Base-by-base conservation (phyloP, 1,140 invertebrate genomes). In the Drosophila mauritiana region DNA sequence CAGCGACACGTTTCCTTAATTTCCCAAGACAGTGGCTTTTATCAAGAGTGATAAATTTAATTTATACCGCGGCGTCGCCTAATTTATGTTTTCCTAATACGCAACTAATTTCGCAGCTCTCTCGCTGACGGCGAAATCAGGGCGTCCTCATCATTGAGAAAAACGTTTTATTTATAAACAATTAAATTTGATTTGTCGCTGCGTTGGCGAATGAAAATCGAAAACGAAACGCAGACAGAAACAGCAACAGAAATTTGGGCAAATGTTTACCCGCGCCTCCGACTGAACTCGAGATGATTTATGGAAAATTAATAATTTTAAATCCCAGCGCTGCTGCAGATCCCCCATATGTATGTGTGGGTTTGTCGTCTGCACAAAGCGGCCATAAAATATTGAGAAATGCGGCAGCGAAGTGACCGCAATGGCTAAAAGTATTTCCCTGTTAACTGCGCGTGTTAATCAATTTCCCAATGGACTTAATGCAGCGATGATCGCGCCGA, bases 121-220 rank as follows among this genome's bases (percentile, higher is more conserved):
- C 36, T 36, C 5, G 49, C 15, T 51, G 25, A 34, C 48, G 17
- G 36, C 37, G 57, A 63, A 43, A 57, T 39, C 53, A 77, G 42
- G 25, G 45, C 48, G 73, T 46, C 17, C 58, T 17, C 75, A 68
- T 64, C 79, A 88, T 88, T 88, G 68, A 73, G 84, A 68, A 89
- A 89, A 89, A 84, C 84, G 84, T 89, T 89, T 89, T 89, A 89
- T 89, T 89, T 89, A 89, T 89, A 89, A 89, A 89, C 84, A 89
- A 89, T 89, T 89, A 84, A 89, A 72, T 84, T 84, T 89, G 84
- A 89, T 90, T 89, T 89, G 84, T 89, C 73, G 85, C 52, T 74
- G 51, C 65, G 73, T 69, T 46, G 51, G 78, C 36, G 43, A 67
- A 79, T 62, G 68, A n/a, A 55, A 80, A 70, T 52, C 31, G 36